Evolutionary conservation across 2,113 vertebrate genomes (phyloP), one percentile per base, ranked within the genome.

Genomic region (Crotophaga sulcirostris): DNA sequence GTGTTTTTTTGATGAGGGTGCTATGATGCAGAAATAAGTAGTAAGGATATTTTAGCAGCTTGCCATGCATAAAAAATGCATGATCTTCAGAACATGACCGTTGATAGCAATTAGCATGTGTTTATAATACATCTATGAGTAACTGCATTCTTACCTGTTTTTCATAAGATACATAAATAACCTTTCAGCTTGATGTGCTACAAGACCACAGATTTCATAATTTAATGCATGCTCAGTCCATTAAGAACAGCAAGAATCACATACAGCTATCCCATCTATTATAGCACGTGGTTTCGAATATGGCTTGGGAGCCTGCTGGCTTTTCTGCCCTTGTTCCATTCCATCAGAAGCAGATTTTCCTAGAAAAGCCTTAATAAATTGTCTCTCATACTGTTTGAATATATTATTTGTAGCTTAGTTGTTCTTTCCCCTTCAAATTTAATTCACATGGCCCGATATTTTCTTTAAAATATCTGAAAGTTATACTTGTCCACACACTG

Each of bases 141-240:
- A 93, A 92, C 72, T 54, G 64, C 40, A 78, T 94, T 96, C 82
- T 72, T 90, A 93, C 90, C 82, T 84, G 80, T 28, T 64, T 94
- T 38, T 42, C 87, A 34, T 49, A 90, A 72, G 31, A 56, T 54
- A 68, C 56, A 89, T 75, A 88, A 89, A 92, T 78, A 92, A 84
- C 28, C 49, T 70, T 84, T 74, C 56, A 88, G 29, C 34, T 76
- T 45, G 56, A 51, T 85, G 17, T 34, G 45, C 24, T 73, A 34
- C 28, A 79, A 87, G 45, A 51, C 47, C 54, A 66, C 36, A 42
- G n/a, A 79, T 82, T 89, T 89, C 69, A 75, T 75, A 56, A 84
- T 75, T 68, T 78, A 87, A 84, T 68, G 42, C 9, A 26, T 34
- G 28, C 51, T 79, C 25, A 68, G 49, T 62, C 49, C 75, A 67